Base-by-base conservation (phyloP, 1,140 invertebrate species). In the Orchesella cincta region DNA sequence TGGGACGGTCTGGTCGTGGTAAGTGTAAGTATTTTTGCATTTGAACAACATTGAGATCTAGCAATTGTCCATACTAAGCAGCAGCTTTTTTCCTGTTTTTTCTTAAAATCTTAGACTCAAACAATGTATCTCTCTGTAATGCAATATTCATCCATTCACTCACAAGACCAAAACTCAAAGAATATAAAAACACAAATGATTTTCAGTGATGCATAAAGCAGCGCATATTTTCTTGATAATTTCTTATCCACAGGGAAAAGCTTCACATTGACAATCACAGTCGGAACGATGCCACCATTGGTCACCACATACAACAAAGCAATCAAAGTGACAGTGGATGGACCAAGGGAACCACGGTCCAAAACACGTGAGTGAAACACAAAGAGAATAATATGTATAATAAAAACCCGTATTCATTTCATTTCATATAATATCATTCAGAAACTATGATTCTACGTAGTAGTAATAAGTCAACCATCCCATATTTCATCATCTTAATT, bases 1-100 rank as follows among this genome's bases (percentile, higher is more conserved):
- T 98, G 79, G 97, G 96, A 28, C 90, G 95, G 81, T 96, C 93
- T 83, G 96, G 96, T 62, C 89, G 96, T 90, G 96, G 96, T 95
- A 84, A 92, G 90, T 86, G 76, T 73, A 77, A 75, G 72, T 76
- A n/a, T n/a, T n/a, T n/a, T n/a, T n/a, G n/a, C n/a, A n/a, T n/a
- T n/a, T n/a, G n/a, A n/a, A n/a, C n/a, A n/a, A n/a, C n/a, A n/a
- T n/a, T n/a, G n/a, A n/a, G n/a, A n/a, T n/a, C n/a, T n/a, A n/a
- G n/a, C n/a, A n/a, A n/a, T n/a, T n/a, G n/a, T n/a, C n/a, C n/a
- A n/a, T n/a, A n/a, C n/a, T n/a, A n/a, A n/a, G n/a, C n/a, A n/a
- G n/a, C n/a, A n/a, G n/a, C n/a, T n/a, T n/a, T n/a, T n/a, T n/a
- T n/a, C n/a, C n/a, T n/a, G n/a, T n/a, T n/a, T n/a, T n/a, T n/a